phyloP scores from a whole-genome alignment of 2,888 invertebrate species.

The Eilema griseolum region DNA sequence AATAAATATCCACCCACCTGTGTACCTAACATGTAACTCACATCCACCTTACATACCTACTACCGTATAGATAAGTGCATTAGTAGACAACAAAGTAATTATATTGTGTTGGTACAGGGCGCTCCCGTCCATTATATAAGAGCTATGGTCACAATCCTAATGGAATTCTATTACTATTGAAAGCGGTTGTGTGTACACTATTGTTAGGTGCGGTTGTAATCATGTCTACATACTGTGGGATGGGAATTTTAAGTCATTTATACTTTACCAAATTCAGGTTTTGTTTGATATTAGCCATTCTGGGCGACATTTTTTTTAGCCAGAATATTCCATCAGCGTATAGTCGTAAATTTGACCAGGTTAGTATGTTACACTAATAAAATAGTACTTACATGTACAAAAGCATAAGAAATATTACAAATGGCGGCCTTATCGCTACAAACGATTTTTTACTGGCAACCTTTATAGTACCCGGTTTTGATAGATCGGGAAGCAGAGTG shows the following conservation, averaged over 20 bases:
- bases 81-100: conserved; percentile 18
- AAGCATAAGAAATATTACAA: too few relatives aligned
- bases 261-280: not conserved
- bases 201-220: conserved; percentile 8
- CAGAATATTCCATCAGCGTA: too few relatives aligned
- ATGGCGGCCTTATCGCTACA: too few relatives aligned
- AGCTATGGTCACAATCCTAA: conserved; percentile 34
- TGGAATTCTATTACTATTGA: conserved; percentile 27
- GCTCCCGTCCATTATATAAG: conserved; percentile 28
- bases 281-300: not conserved
- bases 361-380: too few relatives aligned
- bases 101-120: conserved; percentile 27
- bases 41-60: not conserved
- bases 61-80: not conserved
- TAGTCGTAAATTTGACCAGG: too few relatives aligned
- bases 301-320: too few relatives aligned
- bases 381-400: too few relatives aligned
- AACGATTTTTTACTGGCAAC: too few relatives aligned
- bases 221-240: not conserved
- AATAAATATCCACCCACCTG: too few relatives aligned
- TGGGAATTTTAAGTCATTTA: not conserved
- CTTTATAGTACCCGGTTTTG: too few relatives aligned
- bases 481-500: too few relatives aligned
- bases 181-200: not conserved
- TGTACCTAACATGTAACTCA: too few relatives aligned